Conservation (phyloP, 2,113 vertebrate species). For the Pardalotus punctatus region DNA sequence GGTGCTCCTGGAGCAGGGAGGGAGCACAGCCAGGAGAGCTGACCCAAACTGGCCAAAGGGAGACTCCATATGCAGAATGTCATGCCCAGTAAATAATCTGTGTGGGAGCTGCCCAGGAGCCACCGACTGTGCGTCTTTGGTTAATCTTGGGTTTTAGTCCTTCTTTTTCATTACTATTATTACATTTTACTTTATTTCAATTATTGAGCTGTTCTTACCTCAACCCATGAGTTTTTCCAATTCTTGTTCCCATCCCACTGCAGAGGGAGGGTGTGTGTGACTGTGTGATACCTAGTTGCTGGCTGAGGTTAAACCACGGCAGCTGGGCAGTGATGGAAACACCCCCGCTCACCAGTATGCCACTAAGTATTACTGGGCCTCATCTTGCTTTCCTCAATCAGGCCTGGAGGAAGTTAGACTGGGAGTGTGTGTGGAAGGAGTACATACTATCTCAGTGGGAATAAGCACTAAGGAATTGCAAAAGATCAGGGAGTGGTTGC, state of each 20-base stretch:
- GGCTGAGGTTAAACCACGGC: not conserved
- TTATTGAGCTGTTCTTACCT: not conserved
- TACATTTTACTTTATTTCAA: not conserved
- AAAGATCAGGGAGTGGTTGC: not conserved
- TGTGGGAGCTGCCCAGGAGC: not conserved
- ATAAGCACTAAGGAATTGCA: not conserved
- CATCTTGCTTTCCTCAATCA: too few relatives aligned
- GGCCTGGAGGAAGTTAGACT: not conserved
- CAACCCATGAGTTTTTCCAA: not conserved
- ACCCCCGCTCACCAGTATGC: not conserved
- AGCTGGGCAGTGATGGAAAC: not conserved
- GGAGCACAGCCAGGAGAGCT: not conserved
- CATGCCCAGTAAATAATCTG: not conserved
- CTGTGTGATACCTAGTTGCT: fast-evolving
- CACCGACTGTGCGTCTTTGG: fast-evolving
- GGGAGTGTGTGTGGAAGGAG: not conserved
- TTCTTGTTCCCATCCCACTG: fast-evolving
- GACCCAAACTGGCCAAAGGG: not conserved
- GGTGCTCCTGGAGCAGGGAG: not conserved
- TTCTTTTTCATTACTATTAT: not conserved
- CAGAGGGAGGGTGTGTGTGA: not conserved
- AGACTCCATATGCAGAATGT: not conserved
- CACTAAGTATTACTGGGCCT: not conserved
- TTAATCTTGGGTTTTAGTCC: not conserved
- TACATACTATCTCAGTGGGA: fast-evolving